Conservation (phyloP, 1,140 invertebrate species). For the Trypoxylus dichotomus region DNA sequence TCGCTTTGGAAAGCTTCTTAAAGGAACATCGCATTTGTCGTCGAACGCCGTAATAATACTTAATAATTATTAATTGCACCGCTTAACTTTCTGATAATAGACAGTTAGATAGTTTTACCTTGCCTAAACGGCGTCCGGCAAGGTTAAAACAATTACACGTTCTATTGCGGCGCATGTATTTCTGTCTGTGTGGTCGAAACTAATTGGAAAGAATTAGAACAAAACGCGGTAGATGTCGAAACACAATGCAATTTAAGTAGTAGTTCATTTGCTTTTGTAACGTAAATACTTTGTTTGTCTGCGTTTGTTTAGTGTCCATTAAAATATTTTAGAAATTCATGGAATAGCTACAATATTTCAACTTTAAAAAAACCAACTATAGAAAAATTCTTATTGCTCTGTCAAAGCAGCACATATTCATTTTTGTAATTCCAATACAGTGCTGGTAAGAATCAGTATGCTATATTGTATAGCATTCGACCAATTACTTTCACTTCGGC, state of each 20-base stretch:
- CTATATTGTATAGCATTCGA: too few species aligned
- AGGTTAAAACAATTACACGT: conserved; percentile 11
- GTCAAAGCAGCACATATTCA: too few species aligned
- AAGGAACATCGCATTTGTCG: neutral
- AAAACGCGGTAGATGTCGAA: neutral
- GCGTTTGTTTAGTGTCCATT: neutral
- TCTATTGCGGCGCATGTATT: neutral
- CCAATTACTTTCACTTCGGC: too few species aligned
- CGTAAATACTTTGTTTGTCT: neutral
- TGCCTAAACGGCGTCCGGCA: neutral
- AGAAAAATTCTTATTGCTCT: too few species aligned
- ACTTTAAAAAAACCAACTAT: too few species aligned
- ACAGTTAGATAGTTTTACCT: conserved; percentile 13
- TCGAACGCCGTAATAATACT: neutral
- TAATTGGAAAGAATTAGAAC: conserved; percentile 18
- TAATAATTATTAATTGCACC: conserved; percentile 21
- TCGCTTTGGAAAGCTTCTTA: neutral
- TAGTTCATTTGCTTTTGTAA: neutral
- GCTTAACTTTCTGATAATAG: neutral
- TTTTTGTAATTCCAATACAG: too few species aligned
- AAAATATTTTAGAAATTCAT: neutral
- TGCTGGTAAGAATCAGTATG: too few species aligned
- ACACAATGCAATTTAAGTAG: neutral
- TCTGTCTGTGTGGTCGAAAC: neutral
- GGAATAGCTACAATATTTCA: neutral